Percentiles rank a stretch among this genome's conserved stretches.
Evolutionary conservation across 2,113 vertebrate genomes (phyloP).

Genomic region (Gasterosteus aculeatus): DNA sequence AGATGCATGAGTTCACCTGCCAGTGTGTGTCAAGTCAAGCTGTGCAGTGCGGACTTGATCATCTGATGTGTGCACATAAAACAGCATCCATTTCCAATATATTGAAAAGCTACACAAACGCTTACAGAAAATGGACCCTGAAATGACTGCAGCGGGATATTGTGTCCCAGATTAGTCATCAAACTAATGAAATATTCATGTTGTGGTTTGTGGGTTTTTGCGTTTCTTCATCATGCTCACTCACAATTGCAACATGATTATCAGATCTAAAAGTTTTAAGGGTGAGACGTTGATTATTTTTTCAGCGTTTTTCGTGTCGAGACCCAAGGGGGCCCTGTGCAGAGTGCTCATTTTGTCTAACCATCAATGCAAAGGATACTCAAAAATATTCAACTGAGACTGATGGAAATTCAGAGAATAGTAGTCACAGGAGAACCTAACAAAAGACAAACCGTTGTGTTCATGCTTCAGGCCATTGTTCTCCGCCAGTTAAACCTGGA

Average conservation of each 20-base stretch:
- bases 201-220: neutral
- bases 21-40: conserved; percentile 5
- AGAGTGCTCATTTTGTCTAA: neutral
- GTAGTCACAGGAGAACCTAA: neutral
- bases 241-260: neutral
- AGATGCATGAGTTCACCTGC: conserved; percentile 39
- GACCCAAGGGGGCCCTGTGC: no score
- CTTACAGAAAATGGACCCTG: neutral
- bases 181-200: conserved; percentile 2
- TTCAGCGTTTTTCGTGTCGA: neutral
- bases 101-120: neutral
- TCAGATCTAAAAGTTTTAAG: neutral
- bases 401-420: no score
- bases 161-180: conserved; percentile 12
- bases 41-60: neutral
- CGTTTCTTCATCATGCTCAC: neutral
- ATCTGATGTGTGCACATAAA: neutral
- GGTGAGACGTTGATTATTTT: neutral
- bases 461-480: neutral
- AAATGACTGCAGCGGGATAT: conserved; percentile 13
- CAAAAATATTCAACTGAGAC: neutral
- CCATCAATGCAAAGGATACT: neutral
- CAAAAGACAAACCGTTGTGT: neutral
- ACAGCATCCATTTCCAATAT: conserved; percentile 4
- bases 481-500: neutral